phyloP scores from a whole-genome alignment of 2,113 vertebrate species.

The cat (Felis catus) region F.catus_Fca126_mat1.0 CM031421.1:93083001-93083500 shows the following conservation, averaged over 20 bases:
- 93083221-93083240: background rate
- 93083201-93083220: slow-evolving; percentile 22
- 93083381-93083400: background rate
- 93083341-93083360: background rate
- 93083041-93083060: slow-evolving; percentile 61
- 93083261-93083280: background rate
- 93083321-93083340: background rate
- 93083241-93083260: background rate
- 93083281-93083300: background rate
- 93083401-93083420: too few relatives aligned
- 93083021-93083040: slow-evolving; percentile 61
- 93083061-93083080: slow-evolving; percentile 41
- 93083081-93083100: slow-evolving; percentile 22
- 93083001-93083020: slow-evolving; percentile 63
- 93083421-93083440: too few relatives aligned
- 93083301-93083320: background rate
- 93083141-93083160: background rate
- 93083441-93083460: too few relatives aligned
- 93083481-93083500: too few relatives aligned
- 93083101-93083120: slow-evolving; percentile 54
- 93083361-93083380: background rate
- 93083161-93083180: background rate
- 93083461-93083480: too few relatives aligned
- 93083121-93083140: background rate
- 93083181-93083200: background rate